Base-by-base conservation (phyloP, 2,113 vertebrate genomes). In the Choloepus hoffmanni region DNA sequence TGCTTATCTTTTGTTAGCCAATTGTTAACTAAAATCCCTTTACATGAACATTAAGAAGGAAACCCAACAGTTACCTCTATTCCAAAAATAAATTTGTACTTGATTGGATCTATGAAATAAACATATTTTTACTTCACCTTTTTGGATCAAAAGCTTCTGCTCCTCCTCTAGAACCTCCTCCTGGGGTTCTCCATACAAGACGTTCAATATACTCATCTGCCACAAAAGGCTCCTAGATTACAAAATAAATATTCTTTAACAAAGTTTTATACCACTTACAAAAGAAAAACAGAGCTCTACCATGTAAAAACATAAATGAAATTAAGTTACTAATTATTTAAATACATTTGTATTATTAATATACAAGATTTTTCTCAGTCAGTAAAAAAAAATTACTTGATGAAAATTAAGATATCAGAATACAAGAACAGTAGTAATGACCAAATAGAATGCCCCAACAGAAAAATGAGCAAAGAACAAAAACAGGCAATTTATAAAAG, bases 141-240 rank as follows among this genome's bases (percentile, higher is more conserved):
- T 99, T 99, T 0, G 99, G 99, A 98, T 99, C 99, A 97, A 99
- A 99, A 76, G 99, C 99, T 98, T 99, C 99, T 67, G 99, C 98
- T 96, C 99, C 99, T 98, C 99, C 99, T 99, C 99, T 99, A 95
- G 99, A 99, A 87, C 99, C 99, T 98, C 99, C 99, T 97, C 99
- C 99, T 23, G 99, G 99, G 92, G 99, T 99, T 98, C 99, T 99
- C 99, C 99, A 99, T 30, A 99, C 99, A 97, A 99, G 98, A 88
- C 99, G 99, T 95, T 99, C 99, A 95, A 99, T 99, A 98, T 99
- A 99, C 97, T 99, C 99, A 99, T 99, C 99, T 73, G 99, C 99
- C 98, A 99, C 99, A 98, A 99, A 99, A 79, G 99, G 99, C 97
- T 99, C 99, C 99, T 99, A 96, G 89, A 43, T 97, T 96, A 98